Conservation (phyloP, 2,113 vertebrate species). For the Delphinus delphis region DNA sequence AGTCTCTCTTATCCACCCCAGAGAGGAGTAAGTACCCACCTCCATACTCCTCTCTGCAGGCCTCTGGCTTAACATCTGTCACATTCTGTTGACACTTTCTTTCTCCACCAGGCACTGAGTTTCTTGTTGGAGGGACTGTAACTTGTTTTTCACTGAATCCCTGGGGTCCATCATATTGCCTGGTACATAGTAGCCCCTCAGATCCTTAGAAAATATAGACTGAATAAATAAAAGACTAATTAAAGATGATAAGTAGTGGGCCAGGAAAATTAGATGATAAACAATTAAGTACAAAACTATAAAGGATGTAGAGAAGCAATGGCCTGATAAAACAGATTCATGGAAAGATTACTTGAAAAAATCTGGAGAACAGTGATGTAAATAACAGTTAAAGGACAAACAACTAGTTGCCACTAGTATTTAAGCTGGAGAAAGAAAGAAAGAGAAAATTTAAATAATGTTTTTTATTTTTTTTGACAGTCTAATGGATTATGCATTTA, state of each 20-base stretch:
- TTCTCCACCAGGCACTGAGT: neutral
- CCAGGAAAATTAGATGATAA: neutral
- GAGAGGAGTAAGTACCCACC: neutral
- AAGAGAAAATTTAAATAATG: neutral
- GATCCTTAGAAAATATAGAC: neutral
- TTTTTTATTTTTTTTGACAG: neutral
- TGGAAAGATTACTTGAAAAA: neutral
- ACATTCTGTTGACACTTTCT: neutral
- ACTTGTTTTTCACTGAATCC: neutral
- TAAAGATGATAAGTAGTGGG: neutral
- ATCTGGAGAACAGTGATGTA: neutral
- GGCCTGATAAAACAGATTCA: neutral
- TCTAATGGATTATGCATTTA: conserved; percentile 33
- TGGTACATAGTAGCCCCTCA: neutral
- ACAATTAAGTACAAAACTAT: neutral
- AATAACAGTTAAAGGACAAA: neutral
- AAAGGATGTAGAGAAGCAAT: neutral
- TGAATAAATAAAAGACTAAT: neutral
- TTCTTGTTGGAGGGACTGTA: neutral
- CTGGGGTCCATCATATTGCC: neutral
- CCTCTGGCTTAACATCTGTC: neutral
- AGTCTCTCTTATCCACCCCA: neutral
- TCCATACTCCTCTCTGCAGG: neutral
- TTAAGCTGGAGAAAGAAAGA: conserved; percentile 53
- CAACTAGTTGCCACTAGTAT: conserved; percentile 59